Conservation (phyloP, 2,113 vertebrate genomes). For the Kryptolebias marmoratus region DNA sequence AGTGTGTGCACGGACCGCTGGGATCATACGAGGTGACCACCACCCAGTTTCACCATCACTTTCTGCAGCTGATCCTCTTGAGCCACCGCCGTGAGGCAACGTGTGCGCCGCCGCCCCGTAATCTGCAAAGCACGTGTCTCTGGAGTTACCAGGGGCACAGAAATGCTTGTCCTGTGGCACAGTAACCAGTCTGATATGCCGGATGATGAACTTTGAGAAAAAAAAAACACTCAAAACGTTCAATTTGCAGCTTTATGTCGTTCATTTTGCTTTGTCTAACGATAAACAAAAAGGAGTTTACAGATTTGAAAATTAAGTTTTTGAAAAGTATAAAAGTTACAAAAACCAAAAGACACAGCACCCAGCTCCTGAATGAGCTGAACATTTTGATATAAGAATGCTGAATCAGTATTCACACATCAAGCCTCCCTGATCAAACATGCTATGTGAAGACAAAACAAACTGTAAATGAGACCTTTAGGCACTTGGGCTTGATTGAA, state of each 20-base stretch:
- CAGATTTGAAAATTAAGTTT: no score
- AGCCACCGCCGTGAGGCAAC: slow-evolving; percentile 52
- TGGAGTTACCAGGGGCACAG: slow-evolving; percentile 11
- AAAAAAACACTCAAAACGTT: slow-evolving; percentile 5
- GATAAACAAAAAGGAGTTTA: no score
- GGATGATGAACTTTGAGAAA: background rate
- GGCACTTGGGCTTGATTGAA: no score
- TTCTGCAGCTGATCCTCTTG: slow-evolving; percentile 12
- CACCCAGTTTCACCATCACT: background rate
- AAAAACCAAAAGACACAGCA: no score
- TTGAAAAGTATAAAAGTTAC: no score
- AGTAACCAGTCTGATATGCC: background rate
- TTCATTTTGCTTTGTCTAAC: no score
- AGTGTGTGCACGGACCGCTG: background rate
- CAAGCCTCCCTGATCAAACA: no score
- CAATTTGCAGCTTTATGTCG: background rate
- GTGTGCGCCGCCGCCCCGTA: slow-evolving; percentile 35
- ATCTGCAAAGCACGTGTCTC: slow-evolving; percentile 44
- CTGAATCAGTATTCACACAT: no score
- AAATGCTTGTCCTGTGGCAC: background rate
- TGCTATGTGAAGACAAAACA: no score
- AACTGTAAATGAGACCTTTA: no score
- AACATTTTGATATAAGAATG: no score
- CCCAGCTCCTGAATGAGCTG: no score
- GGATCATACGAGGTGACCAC: slow-evolving; percentile 29